phyloP scores from a whole-genome alignment of 2,888 invertebrate species.

The Melinopterus prodromus region DNA sequence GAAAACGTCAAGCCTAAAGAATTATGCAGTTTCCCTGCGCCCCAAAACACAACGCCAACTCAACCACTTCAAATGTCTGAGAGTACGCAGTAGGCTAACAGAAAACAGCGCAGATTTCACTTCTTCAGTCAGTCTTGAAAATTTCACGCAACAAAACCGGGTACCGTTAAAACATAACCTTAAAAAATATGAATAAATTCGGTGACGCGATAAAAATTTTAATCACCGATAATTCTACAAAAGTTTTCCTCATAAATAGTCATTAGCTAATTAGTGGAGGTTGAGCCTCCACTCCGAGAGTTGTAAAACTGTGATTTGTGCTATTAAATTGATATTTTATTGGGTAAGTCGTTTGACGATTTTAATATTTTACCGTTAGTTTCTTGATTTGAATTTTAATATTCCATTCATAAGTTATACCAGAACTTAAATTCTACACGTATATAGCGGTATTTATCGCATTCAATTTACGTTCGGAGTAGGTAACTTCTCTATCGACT shows the following conservation, averaged over 20 bases:
- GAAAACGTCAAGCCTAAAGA: constrained; percentile 35
- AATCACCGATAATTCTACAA: not conserved
- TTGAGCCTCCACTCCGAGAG: not conserved
- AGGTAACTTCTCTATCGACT: too few relatives aligned
- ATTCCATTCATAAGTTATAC: not conserved
- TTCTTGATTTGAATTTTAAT: not conserved
- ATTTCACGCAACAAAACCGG: not conserved
- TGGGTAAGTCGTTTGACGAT: not conserved
- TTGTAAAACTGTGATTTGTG: not conserved
- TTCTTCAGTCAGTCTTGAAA: not conserved
- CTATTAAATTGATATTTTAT: not conserved
- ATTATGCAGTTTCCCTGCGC: constrained; percentile 24
- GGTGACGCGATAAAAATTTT: not conserved
- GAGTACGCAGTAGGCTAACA: not conserved
- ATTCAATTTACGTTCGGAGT: too few relatives aligned
- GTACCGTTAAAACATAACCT: not conserved
- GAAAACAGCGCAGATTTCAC: not conserved
- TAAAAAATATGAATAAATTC: not conserved
- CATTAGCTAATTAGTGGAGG: not conserved
- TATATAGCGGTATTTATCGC: too few relatives aligned
- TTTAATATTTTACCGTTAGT: not conserved
- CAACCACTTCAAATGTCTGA: constrained; percentile 24
- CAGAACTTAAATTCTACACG: too few relatives aligned
- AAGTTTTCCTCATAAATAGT: constrained; percentile 9
- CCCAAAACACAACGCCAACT: constrained; percentile 17